Base-by-base conservation (phyloP, 2,888 invertebrate species). In the Chrysina gloriosa region DNA sequence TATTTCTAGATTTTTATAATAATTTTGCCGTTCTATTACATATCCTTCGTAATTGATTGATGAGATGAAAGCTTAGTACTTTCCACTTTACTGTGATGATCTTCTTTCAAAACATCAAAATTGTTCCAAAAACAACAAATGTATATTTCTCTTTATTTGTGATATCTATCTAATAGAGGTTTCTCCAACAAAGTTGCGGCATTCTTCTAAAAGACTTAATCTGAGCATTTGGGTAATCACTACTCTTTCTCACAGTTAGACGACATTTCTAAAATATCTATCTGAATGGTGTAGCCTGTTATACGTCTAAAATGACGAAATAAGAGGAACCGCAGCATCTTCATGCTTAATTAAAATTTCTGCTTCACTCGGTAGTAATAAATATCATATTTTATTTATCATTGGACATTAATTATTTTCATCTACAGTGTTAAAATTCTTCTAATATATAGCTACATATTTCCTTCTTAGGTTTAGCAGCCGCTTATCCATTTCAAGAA, bases 341-440 rank as follows among this genome's bases (percentile, higher is more conserved):
- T 23, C 54, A 34, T 19, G 16, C 42, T 25, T 58, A 58, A 58
- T 58, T 58, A 58, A 58, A 58, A 58, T 39, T 58, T 58, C 42
- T 58, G 25, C 36, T 23, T 39, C 58, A 11, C 25, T 4, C 25
- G 25, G 11, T 14, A 11, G 11, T 16, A 11, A 25, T 58, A 58
- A 58, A 39, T 39, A 58, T 36, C 23, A 56, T 58, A 58, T 58
- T 58, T 58, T 58, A 58, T 39, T 39, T 31, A 58, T 58, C 39
- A 39, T 58, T 42, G 25, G 23, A 58, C 58, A 14, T 58, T 58
- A 58, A 58, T 39, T 23, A 58, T 58, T 58, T 39, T 23, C 7
- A 39, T 39, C 39, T 45, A 14, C 39, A 39, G 25, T 39, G 25
- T 58, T 39, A 58, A 58, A 9, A 58, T 58, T 58, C 39, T 58